Percentiles rank a stretch among this genome's conserved stretches.
Conservation (phyloP, 2,888 invertebrate genomes). For the Cancer borealis region DNA sequence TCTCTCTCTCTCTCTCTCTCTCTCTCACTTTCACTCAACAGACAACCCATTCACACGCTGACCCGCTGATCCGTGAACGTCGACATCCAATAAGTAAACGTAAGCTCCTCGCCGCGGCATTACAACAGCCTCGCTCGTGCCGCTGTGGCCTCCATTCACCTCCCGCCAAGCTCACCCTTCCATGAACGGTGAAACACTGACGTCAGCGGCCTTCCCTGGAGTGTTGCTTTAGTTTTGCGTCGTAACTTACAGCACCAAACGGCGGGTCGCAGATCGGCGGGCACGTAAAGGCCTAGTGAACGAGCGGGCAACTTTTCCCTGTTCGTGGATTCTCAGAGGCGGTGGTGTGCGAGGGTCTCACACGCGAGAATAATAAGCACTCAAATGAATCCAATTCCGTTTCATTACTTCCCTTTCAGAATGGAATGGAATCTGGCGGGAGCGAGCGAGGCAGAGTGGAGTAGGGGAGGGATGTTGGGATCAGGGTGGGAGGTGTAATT, state of each 20-base stretch:
- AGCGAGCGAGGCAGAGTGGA: neutral
- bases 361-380: constrained; percentile 6
- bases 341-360: neutral
- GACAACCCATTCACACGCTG: too few species aligned
- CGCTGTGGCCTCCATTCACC: too few species aligned
- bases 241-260: neutral
- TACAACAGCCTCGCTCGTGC: neutral
- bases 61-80: too few species aligned
- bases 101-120: neutral
- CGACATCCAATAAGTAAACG: too few species aligned
- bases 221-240: neutral
- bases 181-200: neutral
- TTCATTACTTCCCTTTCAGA: constrained; percentile 6
- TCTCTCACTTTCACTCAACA: too few species aligned
- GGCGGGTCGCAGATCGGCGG: neutral
- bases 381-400: neutral
- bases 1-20: too few species aligned
- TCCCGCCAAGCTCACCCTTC: neutral
- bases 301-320: neutral
- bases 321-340: neutral
- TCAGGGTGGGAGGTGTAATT: constrained; percentile 4
- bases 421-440: constrained; percentile 25
- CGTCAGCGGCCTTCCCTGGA: neutral
- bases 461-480: neutral
- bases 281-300: neutral